Base-by-base conservation (phyloP, 2,113 vertebrate genomes). In the Eulemur macaco region DNA sequence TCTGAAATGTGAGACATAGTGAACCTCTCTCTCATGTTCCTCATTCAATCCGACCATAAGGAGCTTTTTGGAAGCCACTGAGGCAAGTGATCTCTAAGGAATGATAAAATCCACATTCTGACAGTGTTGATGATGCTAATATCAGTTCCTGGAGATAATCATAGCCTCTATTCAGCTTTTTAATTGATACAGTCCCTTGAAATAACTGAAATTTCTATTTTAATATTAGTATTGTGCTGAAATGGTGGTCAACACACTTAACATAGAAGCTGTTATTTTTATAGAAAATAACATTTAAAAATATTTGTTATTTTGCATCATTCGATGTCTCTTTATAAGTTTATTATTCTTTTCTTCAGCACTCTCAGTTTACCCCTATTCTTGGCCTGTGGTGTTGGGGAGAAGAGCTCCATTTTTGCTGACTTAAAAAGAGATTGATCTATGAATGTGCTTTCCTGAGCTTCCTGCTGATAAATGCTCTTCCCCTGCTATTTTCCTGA, bases 371-470 rank as follows among this genome's bases (percentile, higher is more conserved):
- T 68, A 7, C 66, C 50, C 92, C 31, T 92, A n/a, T 8, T 42
- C 52, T 74, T 76, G 9, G 20, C 77, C 34, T 96, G 76, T 81
- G 85, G 13, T 82, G 93, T 7, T 87, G 82, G n/a, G 39, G 42
- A 74, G n/a, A 87, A 45, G 50, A 92, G 52, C 23, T 89, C 71
- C 45, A 77, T 58, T 95, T 94, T 87, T 77, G 91, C 74, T 97
- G 93, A 96, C 66, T 93, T 93, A 96, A 97, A 56, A 96, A 68
- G 58, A 94, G 69, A 95, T 90, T 93, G 93, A 96, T 94, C 63
- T 56, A 77, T 76, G 56, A 95, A 92, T 96, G 42, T 90, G 63
- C 63, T 96, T 96, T 96, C 63, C 14, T 80, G 81, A 64, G 81
- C 69, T 97, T 97, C 63, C 69, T 96, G 91, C 85, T 95, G 88